Conservation (phyloP, 2,113 vertebrate species). For the Ammodytes marinus region DNA sequence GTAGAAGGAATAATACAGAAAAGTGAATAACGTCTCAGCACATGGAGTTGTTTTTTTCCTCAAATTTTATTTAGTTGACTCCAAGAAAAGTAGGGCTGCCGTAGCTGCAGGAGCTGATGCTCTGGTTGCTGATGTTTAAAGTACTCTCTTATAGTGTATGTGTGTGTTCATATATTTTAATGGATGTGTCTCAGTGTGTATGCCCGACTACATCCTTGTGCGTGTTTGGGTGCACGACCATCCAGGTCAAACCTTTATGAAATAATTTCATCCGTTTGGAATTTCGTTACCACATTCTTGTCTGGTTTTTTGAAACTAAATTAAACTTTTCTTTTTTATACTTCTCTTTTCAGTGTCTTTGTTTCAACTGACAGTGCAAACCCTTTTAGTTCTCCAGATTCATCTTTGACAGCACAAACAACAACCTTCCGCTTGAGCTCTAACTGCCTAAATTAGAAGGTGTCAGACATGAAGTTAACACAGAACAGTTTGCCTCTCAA, state of each 20-base stretch:
- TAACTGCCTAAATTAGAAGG: too few species aligned
- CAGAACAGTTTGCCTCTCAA: too few species aligned
- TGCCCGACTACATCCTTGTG: neutral
- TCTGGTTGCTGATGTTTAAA: conserved; percentile 7
- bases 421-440: too few species aligned
- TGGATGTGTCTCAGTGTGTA: neutral
- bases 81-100: neutral
- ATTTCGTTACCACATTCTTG: neutral
- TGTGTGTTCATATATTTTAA: neutral
- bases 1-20: neutral
- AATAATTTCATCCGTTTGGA: neutral
- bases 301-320: too few species aligned
- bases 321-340: neutral
- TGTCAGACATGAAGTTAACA: too few species aligned
- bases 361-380: neutral
- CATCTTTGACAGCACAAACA: neutral
- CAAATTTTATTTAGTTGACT: neutral
- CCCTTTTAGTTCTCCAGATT: neutral
- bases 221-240: neutral
- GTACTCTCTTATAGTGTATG: neutral
- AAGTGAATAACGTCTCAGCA: neutral
- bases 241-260: neutral
- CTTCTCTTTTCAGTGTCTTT: neutral
- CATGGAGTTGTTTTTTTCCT: neutral
- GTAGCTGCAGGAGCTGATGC: neutral